These are phyloP conservation scores for Patella ulyssiponensis DNA, from an alignment of 2,888 invertebrate species.

Conservation along the genomic window DNA sequence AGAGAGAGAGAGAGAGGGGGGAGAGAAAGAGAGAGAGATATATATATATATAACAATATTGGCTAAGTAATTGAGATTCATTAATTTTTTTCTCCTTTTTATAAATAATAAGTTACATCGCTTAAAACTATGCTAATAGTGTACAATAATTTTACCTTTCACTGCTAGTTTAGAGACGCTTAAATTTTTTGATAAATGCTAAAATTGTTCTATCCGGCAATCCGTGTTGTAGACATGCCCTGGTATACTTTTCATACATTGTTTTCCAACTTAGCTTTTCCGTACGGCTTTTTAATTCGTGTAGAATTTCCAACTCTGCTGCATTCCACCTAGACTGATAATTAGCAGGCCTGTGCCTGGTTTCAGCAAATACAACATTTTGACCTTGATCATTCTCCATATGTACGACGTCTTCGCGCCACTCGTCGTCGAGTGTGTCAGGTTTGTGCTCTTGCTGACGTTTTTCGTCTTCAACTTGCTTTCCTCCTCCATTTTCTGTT, in stretches of 20 bases:
- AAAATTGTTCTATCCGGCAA: background rate
- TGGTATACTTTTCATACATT: background rate
- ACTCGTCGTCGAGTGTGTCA: too few species aligned
- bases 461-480: too few species aligned
- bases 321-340: background rate
- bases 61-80: too few species aligned
- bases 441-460: too few species aligned
- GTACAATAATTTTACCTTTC: too few species aligned
- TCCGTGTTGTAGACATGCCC: background rate
- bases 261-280: background rate
- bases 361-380: background rate
- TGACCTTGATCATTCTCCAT: background rate
- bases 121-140: too few species aligned
- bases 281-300: background rate
- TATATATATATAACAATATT: too few species aligned
- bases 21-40: too few species aligned
- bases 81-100: too few species aligned
- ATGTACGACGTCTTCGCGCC: background rate
- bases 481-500: too few species aligned
- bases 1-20: too few species aligned
- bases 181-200: background rate
- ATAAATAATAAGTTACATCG: too few species aligned
- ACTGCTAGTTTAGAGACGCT: background rate
- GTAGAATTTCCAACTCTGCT: background rate
- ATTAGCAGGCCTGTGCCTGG: slow-evolving; percentile 1